Evolutionary conservation across 23 tunicate genomes (phyloP).

Genomic region (Oikopleura albicans): DNA sequence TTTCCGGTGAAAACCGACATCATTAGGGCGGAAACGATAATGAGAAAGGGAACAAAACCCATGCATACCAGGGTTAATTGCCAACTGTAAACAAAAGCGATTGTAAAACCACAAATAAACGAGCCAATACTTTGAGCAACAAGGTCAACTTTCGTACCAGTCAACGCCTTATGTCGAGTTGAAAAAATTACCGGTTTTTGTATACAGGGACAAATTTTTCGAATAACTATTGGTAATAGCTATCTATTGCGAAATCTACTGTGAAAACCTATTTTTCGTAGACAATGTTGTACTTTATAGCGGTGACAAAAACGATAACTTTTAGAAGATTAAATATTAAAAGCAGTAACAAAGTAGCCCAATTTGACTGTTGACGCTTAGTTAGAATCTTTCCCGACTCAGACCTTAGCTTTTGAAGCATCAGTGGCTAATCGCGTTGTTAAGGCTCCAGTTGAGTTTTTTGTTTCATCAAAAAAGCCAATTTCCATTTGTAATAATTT

Average conservation of each 20-base stretch:
- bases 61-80: constrained; percentile 36
- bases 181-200: no score
- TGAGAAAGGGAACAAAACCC: constrained; percentile 82
- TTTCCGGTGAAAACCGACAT: constrained; percentile 82
- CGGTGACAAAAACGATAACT: no score
- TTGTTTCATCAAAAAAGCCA: constrained; percentile 57
- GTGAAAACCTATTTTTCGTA: no score
- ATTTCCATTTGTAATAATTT: constrained; percentile 51
- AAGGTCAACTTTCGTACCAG: not conserved
- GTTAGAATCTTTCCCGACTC: no score
- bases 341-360: no score
- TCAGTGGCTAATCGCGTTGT: constrained; percentile 63
- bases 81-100: not conserved
- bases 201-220: no score
- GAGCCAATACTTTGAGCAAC: not conserved
- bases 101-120: not conserved
- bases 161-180: not conserved
- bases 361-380: no score
- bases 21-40: constrained; percentile 44
- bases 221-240: not conserved
- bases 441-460: constrained; percentile 61
- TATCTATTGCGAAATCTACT: not conserved
- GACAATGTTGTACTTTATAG: no score
- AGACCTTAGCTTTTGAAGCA: no score
- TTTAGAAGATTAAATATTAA: no score